Base-by-base conservation (phyloP, 2,888 invertebrate genomes). In the Cataglyphis livida region DNA sequence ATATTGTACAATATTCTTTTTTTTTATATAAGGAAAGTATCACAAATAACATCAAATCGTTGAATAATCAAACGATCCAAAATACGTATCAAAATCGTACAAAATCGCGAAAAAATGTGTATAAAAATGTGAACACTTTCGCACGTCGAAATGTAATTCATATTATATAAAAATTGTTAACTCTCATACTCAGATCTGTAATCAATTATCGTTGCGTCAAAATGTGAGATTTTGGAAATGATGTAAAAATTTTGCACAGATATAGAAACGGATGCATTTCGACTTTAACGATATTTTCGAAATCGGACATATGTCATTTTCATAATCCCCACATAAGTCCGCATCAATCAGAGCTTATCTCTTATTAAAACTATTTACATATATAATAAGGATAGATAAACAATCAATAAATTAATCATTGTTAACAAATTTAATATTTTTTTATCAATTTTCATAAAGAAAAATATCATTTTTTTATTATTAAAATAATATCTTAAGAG, bases 31-130 rank as follows among this genome's bases (percentile, higher is more conserved):
- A 64, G 64, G 81, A 82, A 87, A 84, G 78, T 87, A 87, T 87
- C 87, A 87, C 85, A 87, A 87, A 83, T 44, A 62, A 71, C 61
- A 82, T 86, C 54, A 35, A 75, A 64, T 71, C 38, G 76, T 70
- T 75, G 65, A 44, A 35, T 59, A 81, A 81, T 73, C 35, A 65
- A 81, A 78, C 71, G 75, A 81, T 75, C 38, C 41, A 75, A 70
- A 70, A 59, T 59, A 25, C 48, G 18, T 59, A 59, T 78, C 66
- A 57, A 48, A 62, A 62, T 6, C 15, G 41, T 74, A 74, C n/a
- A 73, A 74, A 32, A 59, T 68, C 32, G 76, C 70, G 28, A 61
- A 12, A 70, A 51, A 61, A 28, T 7, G 6, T 18, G 25, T 59
- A 32, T 70, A 70, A 70, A 79, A 70, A 41, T 21, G 41, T 59